Percentiles rank a stretch among this genome's conserved stretches.
Evolutionary conservation across 37 sponge, comb jelly and placozoan species (phyloP).

Genomic region (Oscarella lobularis): DNA sequence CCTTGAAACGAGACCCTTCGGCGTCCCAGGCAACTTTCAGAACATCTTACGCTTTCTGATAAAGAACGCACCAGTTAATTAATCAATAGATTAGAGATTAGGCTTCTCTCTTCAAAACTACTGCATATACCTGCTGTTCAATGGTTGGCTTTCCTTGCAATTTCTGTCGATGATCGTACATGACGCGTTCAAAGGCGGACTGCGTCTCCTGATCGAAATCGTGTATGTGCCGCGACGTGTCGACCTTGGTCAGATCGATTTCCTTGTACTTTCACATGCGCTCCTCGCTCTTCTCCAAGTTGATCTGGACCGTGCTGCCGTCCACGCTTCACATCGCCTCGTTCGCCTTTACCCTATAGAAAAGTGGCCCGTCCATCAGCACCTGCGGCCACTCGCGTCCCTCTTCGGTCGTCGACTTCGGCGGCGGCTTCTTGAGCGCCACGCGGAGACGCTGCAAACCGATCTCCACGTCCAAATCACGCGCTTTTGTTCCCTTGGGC

Average conservation of each 20-base stretch:
- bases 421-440: conserved; percentile 22
- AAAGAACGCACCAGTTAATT: no score
- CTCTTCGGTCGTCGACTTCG: neutral
- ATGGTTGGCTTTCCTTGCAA: conserved; percentile 75
- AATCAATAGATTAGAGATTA: no score
- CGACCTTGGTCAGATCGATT: conserved; percentile 67
- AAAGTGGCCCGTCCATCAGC: conserved; percentile 41
- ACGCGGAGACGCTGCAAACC: conserved; percentile 55
- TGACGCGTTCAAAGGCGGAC: conserved; percentile 79
- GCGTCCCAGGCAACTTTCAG: conserved; percentile 88
- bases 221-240: conserved; percentile 65
- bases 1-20: conserved; percentile 92
- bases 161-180: conserved; percentile 84
- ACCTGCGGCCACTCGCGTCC: conserved; percentile 6
- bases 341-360: conserved; percentile 51
- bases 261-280: conserved; percentile 88
- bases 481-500: conserved; percentile 45
- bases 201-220: conserved; percentile 81
- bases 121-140: no score
- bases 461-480: conserved; percentile 67
- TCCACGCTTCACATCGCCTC: conserved; percentile 90
- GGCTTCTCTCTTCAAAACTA: no score
- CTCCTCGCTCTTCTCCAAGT: conserved; percentile 83
- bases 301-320: conserved; percentile 44
- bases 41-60: conserved; percentile 71